Evolutionary conservation across 2,888 invertebrate genomes (phyloP), one percentile per base, ranked within the genome.

Genomic region (Iphiclides podalirius): DNA sequence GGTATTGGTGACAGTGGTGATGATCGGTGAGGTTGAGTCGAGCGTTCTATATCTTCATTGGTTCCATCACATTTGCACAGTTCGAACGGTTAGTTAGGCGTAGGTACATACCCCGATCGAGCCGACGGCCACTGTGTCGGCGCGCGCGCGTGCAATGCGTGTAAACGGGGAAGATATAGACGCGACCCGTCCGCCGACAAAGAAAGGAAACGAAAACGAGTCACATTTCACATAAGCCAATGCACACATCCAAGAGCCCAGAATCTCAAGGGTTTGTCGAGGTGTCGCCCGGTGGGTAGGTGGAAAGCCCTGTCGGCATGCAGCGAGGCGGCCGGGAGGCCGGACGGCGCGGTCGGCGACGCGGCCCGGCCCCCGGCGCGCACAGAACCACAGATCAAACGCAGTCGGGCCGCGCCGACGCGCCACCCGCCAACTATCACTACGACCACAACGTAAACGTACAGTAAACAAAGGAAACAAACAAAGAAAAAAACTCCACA

Each of bases 201-300:
- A 86, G 87, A 86, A 87, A 88, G 85, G 86, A 87, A 88, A 88
- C 87, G 87, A 87, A 88, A 88, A 86, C 85, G 83, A 87, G 82
- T 87, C 86, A 87, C 87, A 86, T 80, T 87, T 88, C 84, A 88
- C 87, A 88, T 83, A 88, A 87, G 87, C 87, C 87, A 88, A 87
- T 87, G 87, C 87, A 87, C 79, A 87, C 86, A 88, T 87, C 87
- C 88, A 88, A 87, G 86, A 88, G 88, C 87, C 87, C 87, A 87
- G 87, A 88, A 88, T 87, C 75, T 87, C 85, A 87, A 87, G 88
- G 87, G 88, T 87, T 88, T 87, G 83, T 76, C 80, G 84, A 81
- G 83, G 76, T 82, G 77, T 84, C 77, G 61, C 69, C 82, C 79
- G 83, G 79, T 72, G 80, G 82, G 75, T 82, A 85, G 81, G 84